phyloP scores from a whole-genome alignment of 2,888 invertebrate species.

The Proisotoma minuta region DNA sequence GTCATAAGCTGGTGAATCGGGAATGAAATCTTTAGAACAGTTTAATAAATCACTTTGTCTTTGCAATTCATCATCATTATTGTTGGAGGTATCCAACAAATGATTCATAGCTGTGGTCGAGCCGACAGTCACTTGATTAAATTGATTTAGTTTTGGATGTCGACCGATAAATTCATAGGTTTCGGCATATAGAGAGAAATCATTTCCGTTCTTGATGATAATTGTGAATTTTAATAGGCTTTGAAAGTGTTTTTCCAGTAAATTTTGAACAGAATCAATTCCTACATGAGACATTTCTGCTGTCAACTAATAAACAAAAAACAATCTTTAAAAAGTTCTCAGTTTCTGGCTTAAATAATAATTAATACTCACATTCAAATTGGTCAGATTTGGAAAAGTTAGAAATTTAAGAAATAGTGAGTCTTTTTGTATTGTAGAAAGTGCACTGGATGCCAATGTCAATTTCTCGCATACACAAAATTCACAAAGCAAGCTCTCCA shows the following conservation, averaged over 20 bases:
- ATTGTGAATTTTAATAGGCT: background rate
- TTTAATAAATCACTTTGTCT: background rate
- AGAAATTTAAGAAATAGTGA: background rate
- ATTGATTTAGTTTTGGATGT: background rate
- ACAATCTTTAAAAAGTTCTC: too few species aligned
- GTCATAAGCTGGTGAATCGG: background rate
- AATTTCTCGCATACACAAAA: background rate
- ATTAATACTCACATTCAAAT: background rate
- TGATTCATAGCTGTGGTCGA: background rate
- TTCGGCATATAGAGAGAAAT: constrained; percentile 1
- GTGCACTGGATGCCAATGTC: background rate
- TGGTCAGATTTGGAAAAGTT: background rate
- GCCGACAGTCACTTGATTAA: background rate
- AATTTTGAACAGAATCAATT: background rate
- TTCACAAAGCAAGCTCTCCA: background rate
- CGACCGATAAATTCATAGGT: background rate
- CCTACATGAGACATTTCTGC: too few species aligned
- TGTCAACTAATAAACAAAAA: too few species aligned
- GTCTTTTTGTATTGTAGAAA: background rate
- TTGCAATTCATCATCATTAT: background rate
- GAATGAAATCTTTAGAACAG: background rate
- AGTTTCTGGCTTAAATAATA: background rate
- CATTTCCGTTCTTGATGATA: constrained; percentile 1
- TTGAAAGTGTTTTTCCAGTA: background rate
- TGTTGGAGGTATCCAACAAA: too few species aligned